Percentiles rank a stretch among this genome's conserved stretches.
phyloP scores from a whole-genome alignment of 2,113 vertebrate genomes.

The Trematocara nigrifrons region DNA sequence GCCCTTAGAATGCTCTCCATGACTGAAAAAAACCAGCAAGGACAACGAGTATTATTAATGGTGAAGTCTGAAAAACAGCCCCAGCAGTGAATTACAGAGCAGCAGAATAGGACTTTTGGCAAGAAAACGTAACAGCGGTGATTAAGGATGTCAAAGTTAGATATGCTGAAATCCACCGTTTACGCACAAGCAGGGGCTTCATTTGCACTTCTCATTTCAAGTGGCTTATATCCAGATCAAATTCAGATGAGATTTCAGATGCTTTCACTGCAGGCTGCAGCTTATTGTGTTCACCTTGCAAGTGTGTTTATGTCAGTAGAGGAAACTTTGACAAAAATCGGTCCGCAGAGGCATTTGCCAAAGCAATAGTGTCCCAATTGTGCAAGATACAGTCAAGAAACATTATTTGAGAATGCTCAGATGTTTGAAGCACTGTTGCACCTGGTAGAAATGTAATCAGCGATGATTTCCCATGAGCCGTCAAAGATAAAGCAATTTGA shows the following conservation, averaged over 20 bases:
- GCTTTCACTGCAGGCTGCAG: neutral
- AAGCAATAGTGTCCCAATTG: neutral
- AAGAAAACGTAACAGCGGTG: neutral
- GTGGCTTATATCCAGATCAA: neutral
- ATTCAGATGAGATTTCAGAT: neutral
- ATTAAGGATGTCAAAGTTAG: neutral
- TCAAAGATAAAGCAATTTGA: neutral
- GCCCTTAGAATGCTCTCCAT: neutral
- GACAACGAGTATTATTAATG: neutral
- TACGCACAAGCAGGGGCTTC: neutral
- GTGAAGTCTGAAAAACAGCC: neutral
- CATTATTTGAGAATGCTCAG: neutral
- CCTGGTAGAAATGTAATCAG: neutral
- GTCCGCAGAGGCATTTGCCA: neutral
- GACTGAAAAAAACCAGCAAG: neutral
- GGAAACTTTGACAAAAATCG: neutral
- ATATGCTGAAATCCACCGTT: neutral
- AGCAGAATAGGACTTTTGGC: neutral
- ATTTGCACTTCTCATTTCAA: neutral
- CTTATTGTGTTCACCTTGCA: neutral
- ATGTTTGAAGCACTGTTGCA: neutral
- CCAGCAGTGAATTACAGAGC: neutral
- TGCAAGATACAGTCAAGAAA: neutral
- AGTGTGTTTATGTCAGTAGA: neutral
- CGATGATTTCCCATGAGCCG: neutral